Base-by-base conservation (phyloP, 2,113 vertebrate genomes). In the Malurus cyaneus region DNA sequence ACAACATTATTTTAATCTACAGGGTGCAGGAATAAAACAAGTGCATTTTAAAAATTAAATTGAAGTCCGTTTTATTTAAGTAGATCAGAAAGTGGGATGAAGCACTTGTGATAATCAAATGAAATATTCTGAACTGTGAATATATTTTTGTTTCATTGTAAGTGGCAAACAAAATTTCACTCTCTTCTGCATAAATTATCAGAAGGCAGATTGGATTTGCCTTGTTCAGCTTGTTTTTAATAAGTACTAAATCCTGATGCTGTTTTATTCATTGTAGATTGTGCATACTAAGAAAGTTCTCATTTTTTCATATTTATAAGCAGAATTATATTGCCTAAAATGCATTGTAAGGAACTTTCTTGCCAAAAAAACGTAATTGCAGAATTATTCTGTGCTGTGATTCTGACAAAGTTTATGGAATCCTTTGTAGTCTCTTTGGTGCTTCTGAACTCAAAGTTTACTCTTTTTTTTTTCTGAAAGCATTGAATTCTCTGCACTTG, bases 241-340 rank as follows among this genome's bases (percentile, higher is more conserved):
- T 36, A 79, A 86, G 12, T 41, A 42, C 60, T 62, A 57, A 72
- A 84, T 92, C 88, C 85, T 89, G 60, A 70, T 92, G 21, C 69
- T 91, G 8, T 36, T 34, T 96, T 92, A 92, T 54, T 65, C 31
- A 64, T 81, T 94, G 81, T 77, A 73, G 70, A 39, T 86, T 60
- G 78, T 72, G n/a, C 66, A 56, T 78, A 76, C 82, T 73, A 77
- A 85, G 64, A 80, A 94, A 87, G 42, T 80, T 95, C 60, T 96
- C 56, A 11, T 69, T 87, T 95, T 93, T 84, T 67, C 57, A 86
- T 92, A 93, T 91, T 94, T 95, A 67, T 91, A 88, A 78, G 59
- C 85, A 83, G 80, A 77, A 65, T 62, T 54, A 44, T 66, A 5
- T 86, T 92, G 80, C 41, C 61, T 79, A 53, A 93, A 85, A 86